Percentiles rank a stretch among this genome's conserved stretches.
Conservation (phyloP, 2,888 invertebrate genomes). For the Sphaerophoria rueppellii region DNA sequence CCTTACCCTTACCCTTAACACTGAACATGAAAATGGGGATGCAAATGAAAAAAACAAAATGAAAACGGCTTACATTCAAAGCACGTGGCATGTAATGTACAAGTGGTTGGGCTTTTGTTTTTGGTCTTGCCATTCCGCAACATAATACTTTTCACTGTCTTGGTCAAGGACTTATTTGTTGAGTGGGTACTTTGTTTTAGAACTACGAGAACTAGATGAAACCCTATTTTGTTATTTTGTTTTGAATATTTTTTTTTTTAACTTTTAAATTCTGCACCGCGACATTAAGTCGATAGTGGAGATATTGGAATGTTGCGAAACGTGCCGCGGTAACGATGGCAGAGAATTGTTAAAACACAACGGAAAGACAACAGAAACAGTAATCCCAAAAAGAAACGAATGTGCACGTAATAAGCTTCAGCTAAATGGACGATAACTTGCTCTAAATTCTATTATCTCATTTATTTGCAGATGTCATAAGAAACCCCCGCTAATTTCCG, state of each 20-base stretch:
- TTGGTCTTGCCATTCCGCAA: not conserved
- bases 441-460: too few relatives aligned
- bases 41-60: not conserved
- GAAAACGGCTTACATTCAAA: constrained; percentile 9
- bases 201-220: not conserved
- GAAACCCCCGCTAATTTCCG: too few relatives aligned
- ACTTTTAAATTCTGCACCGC: too few relatives aligned
- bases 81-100: constrained; percentile 6
- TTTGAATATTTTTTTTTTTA: not conserved
- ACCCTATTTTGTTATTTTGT: not conserved
- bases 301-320: too few relatives aligned
- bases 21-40: not conserved
- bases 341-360: too few relatives aligned
- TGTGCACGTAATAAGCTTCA: too few relatives aligned
- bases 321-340: too few relatives aligned
- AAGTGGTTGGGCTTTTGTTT: not conserved
- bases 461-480: too few relatives aligned
- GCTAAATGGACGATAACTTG: too few relatives aligned
- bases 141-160: constrained; percentile 18
- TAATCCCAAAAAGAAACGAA: too few relatives aligned
- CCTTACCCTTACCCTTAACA: not conserved
- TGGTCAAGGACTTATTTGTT: constrained; percentile 8
- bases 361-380: too few relatives aligned
- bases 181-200: not conserved
- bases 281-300: too few relatives aligned